These are phyloP conservation scores for Sebastes iracundus DNA, from an alignment of 2,797 vertebrate genomes.

Conservation along the genomic window DNA sequence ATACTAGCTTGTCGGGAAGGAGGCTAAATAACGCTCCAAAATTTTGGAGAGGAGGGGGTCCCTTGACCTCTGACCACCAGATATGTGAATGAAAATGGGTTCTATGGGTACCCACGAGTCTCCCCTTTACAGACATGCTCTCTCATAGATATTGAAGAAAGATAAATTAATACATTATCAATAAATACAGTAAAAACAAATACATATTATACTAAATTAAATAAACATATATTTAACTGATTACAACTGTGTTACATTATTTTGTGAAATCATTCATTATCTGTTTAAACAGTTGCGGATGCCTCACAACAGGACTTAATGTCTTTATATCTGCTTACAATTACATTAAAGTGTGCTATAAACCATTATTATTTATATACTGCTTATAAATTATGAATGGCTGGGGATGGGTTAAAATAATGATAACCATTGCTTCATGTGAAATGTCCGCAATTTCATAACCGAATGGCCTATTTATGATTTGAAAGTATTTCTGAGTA, in stretches of 20 bases:
- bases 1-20: too few species aligned
- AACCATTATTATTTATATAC: too few species aligned
- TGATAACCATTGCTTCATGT: background rate
- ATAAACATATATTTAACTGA: background rate
- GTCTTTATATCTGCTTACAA: too few species aligned
- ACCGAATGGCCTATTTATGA: background rate
- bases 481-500: slow-evolving; percentile 10
- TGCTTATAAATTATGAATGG: background rate
- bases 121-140: too few species aligned
- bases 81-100: too few species aligned
- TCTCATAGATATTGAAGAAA: too few species aligned
- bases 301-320: background rate
- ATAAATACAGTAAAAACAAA: background rate
- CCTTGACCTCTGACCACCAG: too few species aligned
- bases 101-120: too few species aligned
- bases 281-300: background rate
- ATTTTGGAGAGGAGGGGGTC: too few species aligned
- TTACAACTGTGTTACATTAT: background rate
- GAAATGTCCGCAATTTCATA: slow-evolving; percentile 20
- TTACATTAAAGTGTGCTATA: background rate
- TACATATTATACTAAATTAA: background rate
- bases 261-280: background rate
- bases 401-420: background rate
- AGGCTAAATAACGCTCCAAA: too few species aligned
- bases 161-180: background rate